phyloP scores from a whole-genome alignment of 2,888 invertebrate species.

The Meta bourneti region DNA sequence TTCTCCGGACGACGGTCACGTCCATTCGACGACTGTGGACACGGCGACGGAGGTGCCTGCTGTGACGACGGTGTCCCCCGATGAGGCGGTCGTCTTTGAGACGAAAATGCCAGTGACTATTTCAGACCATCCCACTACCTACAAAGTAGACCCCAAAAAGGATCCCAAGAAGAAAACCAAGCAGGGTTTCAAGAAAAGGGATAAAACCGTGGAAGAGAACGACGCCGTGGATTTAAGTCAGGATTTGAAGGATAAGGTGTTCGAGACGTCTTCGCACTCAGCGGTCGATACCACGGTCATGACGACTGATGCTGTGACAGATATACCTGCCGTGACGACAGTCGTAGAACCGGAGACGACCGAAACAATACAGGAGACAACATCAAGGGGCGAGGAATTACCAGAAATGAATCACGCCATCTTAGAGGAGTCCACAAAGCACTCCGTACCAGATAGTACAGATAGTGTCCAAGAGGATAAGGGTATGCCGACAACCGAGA shows the following conservation, averaged over 20 bases:
- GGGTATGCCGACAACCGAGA: not conserved
- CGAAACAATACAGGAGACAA: not conserved
- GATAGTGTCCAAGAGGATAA: not conserved
- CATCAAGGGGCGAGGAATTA: not conserved
- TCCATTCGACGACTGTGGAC: not conserved
- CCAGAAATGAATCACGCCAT: not conserved
- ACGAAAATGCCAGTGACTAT: not conserved
- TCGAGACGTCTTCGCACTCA: not conserved
- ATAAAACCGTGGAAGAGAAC: slow-evolving; percentile 28
- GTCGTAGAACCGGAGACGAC: not conserved
- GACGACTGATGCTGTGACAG: not conserved
- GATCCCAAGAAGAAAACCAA: slow-evolving; percentile 54
- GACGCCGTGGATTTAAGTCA: not conserved
- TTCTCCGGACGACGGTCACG: not conserved
- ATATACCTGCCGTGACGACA: not conserved
- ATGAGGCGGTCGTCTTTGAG: not conserved
- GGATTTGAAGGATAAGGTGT: not conserved
- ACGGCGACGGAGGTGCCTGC: not conserved
- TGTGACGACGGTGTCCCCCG: not conserved
- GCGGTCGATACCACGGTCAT: not conserved
- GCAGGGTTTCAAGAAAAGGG: slow-evolving; percentile 47
- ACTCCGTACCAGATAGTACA: too few species aligned
- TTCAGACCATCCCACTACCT: slow-evolving; percentile 4
- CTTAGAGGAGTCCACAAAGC: too few species aligned
- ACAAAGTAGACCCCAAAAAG: slow-evolving; percentile 54